Base-by-base conservation (phyloP, 1,140 invertebrate genomes). In the Catajapyx aquilonaris region DNA sequence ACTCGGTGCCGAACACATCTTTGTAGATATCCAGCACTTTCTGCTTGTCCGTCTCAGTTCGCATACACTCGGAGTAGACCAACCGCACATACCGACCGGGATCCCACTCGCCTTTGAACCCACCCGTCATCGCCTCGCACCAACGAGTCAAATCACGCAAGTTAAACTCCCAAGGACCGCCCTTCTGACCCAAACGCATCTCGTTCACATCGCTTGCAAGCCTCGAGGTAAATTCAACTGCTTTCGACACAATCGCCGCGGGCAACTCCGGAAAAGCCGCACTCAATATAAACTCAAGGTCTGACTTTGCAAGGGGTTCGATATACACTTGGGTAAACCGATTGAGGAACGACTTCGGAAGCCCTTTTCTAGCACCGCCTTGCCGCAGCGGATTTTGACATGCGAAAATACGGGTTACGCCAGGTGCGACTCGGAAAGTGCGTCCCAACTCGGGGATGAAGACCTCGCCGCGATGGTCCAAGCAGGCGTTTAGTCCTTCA, bases 371-470 rank as follows among this genome's bases (percentile, higher is more conserved):
- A 1, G 81, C 88, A 2, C 93, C 90, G 21, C 95, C 95, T 63
- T 98, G 85, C 50, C 72, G 73, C n/a, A 88, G 59, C 1, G 95
- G 94, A 68, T 99, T 99, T 61, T 98, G 94, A 55, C 91, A 97
- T 9, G 80, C 94, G 60, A 99, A 99, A 23, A 99, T 70, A 47
- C 79, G 72, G 0, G 88, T 95, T 25, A 56, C 39, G 50, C 52
- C 38, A 18, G 63, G 49, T 41, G 73, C 67, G 0, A 96, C 68
- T 38, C 65, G 59, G 52, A 99, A 98, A 0, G 74, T 81, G 53
- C 71, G 74, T 25, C 77, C 80, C 1, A 99, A 59, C 64, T 99
- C 95, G 1, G 94, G 86, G 37, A 99, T 81, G 52, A 74, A 98
- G 11, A 99, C 71, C 60, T 95, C 88, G 2, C 85, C 86, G 48